Percentiles rank a stretch among this genome's conserved stretches.
These are phyloP conservation scores for Trichonephila inaurata DNA, from an alignment of 1,140 invertebrate genomes.

Conservation along the genomic window DNA sequence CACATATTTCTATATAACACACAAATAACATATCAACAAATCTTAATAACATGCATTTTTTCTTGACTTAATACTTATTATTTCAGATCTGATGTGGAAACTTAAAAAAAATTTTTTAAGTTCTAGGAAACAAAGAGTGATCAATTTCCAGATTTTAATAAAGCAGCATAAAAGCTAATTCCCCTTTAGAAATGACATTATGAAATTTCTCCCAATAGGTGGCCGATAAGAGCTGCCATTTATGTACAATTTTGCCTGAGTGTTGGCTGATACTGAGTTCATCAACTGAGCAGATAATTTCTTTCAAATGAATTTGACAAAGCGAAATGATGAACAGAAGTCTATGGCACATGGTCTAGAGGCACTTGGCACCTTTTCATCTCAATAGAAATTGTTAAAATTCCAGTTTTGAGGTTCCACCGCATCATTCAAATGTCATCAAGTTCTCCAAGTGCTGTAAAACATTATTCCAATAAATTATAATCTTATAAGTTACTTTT, in stretches of 20 bases:
- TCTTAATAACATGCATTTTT: not conserved
- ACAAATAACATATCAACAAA: not conserved
- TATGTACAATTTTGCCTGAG: constrained; percentile 34
- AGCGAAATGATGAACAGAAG: constrained; percentile 33
- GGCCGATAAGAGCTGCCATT: constrained; percentile 41
- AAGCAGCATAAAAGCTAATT: not conserved
- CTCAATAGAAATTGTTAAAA: constrained; percentile 1
- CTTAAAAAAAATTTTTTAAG: not conserved
- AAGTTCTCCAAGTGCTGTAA: constrained; percentile 73
- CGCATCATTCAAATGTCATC: constrained; percentile 71
- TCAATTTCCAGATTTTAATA: constrained; percentile 3
- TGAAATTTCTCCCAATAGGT: not conserved
- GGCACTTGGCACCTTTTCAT: constrained; percentile 65
- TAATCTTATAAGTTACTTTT: not conserved
- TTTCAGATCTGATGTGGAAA: not conserved
- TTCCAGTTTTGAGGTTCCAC: not conserved
- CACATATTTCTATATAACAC: not conserved
- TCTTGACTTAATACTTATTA: not conserved
- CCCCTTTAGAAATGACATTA: not conserved
- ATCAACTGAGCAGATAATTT: not conserved
- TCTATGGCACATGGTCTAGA: constrained; percentile 73
- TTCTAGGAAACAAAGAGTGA: not conserved
- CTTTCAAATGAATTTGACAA: constrained; percentile 20
- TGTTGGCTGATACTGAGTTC: not conserved
- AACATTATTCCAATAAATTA: not conserved